Base-by-base conservation (phyloP, 2,888 invertebrate species). In the Cremastinae sp. region DNA sequence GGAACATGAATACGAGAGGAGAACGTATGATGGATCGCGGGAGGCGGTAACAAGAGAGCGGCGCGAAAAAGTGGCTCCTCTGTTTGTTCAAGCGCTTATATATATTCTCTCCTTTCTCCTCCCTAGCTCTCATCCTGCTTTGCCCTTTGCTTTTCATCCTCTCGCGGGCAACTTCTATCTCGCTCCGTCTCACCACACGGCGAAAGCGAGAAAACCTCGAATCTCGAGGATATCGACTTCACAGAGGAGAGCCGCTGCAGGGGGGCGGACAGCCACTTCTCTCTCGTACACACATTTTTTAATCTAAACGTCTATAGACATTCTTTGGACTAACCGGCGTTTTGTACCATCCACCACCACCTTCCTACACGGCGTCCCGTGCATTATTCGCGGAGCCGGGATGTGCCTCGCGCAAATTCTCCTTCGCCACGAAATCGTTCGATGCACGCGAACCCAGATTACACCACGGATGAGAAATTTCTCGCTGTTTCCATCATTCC, bases 1-100 rank as follows among this genome's bases (percentile, higher is more conserved):
- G 74, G 68, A 76, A 75, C 8, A 28, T 49, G 76, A 62, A 69
- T 54, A 74, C 45, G 70, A 61, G 54, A 56, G 58, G 71, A 64
- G 54, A 73, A 75, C 78, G 79, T 78, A 82, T 85, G 86, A 85
- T 86, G 84, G 84, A 86, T 86, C 84, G 81, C 78, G 79, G 82
- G 82, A 84, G 84, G 85, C 84, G 84, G 80, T 78, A 84, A 84
- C 85, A 78, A 78, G 77, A 61, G 62, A 74, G 81, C 79, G 81
- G 82, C 81, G 85, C 85, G 84, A 84, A 85, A 66, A 86, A 85
- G 82, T 83, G 83, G 84, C 83, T 85, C 81, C 81, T 83, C 84
- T 86, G 84, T 86, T 86, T 86, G 82, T 78, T 81, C 82, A 85
- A 85, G 83, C 82, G 76, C 82, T 79, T 79, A 78, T 80, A 80